Conservation (phyloP, 2,797 vertebrate genomes). For the Xyrichtys novacula region DNA sequence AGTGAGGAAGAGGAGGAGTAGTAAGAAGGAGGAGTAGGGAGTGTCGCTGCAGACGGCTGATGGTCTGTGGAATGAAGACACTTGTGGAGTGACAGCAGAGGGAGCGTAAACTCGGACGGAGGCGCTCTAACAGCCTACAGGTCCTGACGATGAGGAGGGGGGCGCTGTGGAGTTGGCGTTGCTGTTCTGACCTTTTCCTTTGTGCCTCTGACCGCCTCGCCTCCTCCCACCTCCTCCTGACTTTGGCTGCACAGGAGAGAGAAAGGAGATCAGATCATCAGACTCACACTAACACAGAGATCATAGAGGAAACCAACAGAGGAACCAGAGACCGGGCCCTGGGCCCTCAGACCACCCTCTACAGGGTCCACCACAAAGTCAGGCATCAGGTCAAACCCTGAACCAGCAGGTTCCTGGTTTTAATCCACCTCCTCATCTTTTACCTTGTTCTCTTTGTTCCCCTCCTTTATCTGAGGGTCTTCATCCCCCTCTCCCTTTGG, state of each 20-base stretch:
- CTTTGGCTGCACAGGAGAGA: conserved; percentile 77
- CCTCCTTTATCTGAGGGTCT: conserved; percentile 85
- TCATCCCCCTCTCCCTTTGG: conserved; percentile 85
- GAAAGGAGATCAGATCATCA: conserved; percentile 4
- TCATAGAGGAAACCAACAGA: not conserved
- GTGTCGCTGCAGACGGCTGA: conserved; percentile 39
- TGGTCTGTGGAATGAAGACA: conserved; percentile 68
- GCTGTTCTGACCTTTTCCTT: conserved; percentile 83
- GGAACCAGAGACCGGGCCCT: no score
- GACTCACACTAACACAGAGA: not conserved
- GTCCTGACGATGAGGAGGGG: conserved; percentile 71
- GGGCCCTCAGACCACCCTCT: no score
- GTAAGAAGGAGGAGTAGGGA: conserved; percentile 49
- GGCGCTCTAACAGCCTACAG: conserved; percentile 76
- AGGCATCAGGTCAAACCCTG: no score
- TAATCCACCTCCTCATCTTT: conserved; percentile 39
- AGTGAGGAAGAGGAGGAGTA: conserved; percentile 43
- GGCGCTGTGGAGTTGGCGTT: conserved; percentile 66
- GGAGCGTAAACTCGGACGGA: not conserved
- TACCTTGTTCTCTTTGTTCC: conserved; percentile 89
- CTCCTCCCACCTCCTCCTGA: conserved; percentile 84
- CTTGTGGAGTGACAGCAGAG: conserved; percentile 54
- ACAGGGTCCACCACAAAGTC: no score
- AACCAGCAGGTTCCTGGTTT: no score
- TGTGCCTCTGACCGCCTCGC: conserved; percentile 86